Evolutionary conservation across 30 jellyfish, hydroid and myxozoan genomes (phyloP).

Genomic region (Clytia hemisphaerica): DNA sequence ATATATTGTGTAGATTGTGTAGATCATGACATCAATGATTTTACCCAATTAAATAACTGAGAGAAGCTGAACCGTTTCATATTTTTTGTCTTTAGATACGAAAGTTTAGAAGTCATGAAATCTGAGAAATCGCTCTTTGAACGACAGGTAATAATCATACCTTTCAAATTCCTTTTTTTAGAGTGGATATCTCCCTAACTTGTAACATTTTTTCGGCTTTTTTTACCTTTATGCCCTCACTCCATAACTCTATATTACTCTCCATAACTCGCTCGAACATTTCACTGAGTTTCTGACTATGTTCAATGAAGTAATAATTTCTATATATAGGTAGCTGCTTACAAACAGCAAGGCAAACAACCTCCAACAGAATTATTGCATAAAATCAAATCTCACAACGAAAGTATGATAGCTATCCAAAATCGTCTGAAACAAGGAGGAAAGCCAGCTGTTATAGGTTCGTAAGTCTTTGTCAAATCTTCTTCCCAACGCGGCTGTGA

Average conservation of each 20-base stretch:
- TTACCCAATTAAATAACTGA: too few species aligned
- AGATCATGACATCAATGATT: too few species aligned
- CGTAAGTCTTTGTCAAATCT: background rate
- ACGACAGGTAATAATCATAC: constrained; percentile 36
- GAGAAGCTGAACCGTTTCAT: too few species aligned
- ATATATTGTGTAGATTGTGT: too few species aligned
- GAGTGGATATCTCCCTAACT: background rate
- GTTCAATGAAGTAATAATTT: background rate
- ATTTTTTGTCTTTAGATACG: constrained; percentile 39
- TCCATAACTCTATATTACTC: too few species aligned
- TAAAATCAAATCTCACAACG: constrained; percentile 31
- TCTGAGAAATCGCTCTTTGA: constrained; percentile 51
- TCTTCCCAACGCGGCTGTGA: background rate
- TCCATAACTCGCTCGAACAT: background rate
- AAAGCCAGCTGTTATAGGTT: constrained; percentile 38
- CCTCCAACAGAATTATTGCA: constrained; percentile 42
- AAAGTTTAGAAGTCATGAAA: constrained; percentile 63
- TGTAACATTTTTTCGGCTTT: background rate
- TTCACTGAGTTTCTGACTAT: background rate
- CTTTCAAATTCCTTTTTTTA: background rate
- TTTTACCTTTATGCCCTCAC: too few species aligned
- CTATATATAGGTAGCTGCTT: constrained; percentile 46
- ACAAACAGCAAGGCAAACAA: constrained; percentile 62
- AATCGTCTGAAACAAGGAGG: constrained; percentile 61
- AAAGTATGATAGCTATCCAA: constrained; percentile 28